A percentile compares a stretch with the other conserved stretches of the same genome.
These are phyloP conservation scores for Mythimna lalbum DNA, from an alignment of 2,888 invertebrate genomes.

Conservation along the genomic window DNA sequence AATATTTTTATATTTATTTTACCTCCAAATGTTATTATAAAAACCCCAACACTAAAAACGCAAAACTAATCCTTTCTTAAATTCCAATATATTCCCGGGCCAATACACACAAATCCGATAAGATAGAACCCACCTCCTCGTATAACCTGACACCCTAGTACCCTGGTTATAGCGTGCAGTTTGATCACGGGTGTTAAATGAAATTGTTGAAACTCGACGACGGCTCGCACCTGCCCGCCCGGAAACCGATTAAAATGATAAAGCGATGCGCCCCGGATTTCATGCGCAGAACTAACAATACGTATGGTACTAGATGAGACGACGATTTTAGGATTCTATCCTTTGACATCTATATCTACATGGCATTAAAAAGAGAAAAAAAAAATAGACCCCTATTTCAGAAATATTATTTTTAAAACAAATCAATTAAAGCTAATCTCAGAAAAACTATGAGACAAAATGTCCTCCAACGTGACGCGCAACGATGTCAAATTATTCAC, in stretches of 20 bases:
- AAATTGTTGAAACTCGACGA: slow-evolving; percentile 75
- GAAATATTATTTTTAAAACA: background rate
- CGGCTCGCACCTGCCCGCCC: slow-evolving; percentile 79
- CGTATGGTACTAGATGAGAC: slow-evolving; percentile 50
- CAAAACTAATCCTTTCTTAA: slow-evolving; percentile 18
- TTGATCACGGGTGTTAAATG: slow-evolving; percentile 68
- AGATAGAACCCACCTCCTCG: slow-evolving; percentile 37
- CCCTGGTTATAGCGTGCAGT: slow-evolving; percentile 48
- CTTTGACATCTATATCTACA: too few relatives aligned
- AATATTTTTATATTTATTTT: background rate
- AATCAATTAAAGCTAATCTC: too few relatives aligned
- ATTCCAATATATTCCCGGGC: slow-evolving; percentile 17
- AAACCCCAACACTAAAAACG: background rate
- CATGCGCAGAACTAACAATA: slow-evolving; percentile 25
- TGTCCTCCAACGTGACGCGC: too few relatives aligned
- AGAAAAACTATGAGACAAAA: too few relatives aligned
- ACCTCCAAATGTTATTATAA: background rate
- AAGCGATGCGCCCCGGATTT: slow-evolving; percentile 75
- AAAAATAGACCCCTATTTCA: background rate
- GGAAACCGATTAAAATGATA: slow-evolving; percentile 87
- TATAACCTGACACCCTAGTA: slow-evolving; percentile 40
- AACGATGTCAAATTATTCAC: too few relatives aligned
- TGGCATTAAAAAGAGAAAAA: background rate
- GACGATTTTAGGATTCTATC: background rate
- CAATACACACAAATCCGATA: slow-evolving; percentile 40